Percentiles rank a stretch among this genome's conserved stretches.
These are phyloP conservation scores for Adelges cooleyi DNA, from an alignment of 1,140 invertebrate genomes.

Conservation along the genomic window DNA sequence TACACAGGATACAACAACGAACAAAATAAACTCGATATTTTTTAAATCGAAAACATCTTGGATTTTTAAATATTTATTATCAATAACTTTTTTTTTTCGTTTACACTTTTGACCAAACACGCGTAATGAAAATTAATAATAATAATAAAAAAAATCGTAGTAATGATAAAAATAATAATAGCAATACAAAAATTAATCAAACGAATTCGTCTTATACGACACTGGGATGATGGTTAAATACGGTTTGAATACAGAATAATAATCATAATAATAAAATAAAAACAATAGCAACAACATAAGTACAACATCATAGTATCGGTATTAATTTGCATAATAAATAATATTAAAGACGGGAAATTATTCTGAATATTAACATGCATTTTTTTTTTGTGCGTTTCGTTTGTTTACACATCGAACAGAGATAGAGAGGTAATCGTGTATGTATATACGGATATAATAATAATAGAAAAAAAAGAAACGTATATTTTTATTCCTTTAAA, in stretches of 20 bases:
- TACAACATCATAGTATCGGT: too few species aligned
- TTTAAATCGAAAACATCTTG: too few species aligned
- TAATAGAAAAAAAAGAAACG: conserved; percentile 4
- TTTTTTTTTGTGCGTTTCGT: too few species aligned
- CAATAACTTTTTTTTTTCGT: conserved; percentile 15
- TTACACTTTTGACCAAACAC: conserved; percentile 23
- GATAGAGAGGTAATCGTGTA: background rate
- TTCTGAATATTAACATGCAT: too few species aligned
- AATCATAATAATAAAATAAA: too few species aligned
- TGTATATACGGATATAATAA: conserved; percentile 27
- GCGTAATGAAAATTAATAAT: background rate
- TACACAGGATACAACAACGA: too few species aligned
- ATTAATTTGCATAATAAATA: too few species aligned
- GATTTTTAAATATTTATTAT: conserved; percentile 2
- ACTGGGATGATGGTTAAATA: background rate
- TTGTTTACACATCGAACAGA: too few species aligned
- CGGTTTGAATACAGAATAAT: background rate
- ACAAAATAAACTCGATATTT: too few species aligned
- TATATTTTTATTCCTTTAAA: conserved; percentile 3
- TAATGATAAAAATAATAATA: conserved; percentile 22
- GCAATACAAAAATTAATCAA: conserved; percentile 18
- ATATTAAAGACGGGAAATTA: too few species aligned
- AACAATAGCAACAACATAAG: too few species aligned
- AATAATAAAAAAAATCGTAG: conserved; percentile 29
- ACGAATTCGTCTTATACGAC: background rate